Percentiles rank a stretch among this genome's conserved stretches.
Evolutionary conservation across 2,888 invertebrate species (phyloP).

Genomic region (Ormyrus thymus): DNA sequence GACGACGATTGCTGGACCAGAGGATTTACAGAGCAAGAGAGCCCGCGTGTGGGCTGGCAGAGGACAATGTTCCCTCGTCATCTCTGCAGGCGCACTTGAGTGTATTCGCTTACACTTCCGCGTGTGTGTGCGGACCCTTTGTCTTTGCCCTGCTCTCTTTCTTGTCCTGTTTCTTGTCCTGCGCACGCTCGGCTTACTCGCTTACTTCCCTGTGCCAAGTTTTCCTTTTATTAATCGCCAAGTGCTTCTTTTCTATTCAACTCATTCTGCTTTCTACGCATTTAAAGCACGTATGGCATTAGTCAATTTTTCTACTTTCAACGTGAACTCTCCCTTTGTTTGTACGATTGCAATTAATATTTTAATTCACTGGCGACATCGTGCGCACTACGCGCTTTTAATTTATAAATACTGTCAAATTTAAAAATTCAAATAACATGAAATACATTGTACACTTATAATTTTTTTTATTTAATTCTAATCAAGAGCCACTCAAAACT

Average conservation of each 20-base stretch:
- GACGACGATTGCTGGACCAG: no score
- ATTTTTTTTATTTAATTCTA: no score
- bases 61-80: slow-evolving; percentile 44
- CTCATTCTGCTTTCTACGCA: not conserved
- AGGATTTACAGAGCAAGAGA: no score
- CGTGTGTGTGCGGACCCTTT: no score
- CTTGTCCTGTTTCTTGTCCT: not conserved
- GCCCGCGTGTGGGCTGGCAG: slow-evolving; percentile 17
- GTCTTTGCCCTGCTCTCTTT: not conserved
- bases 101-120: not conserved
- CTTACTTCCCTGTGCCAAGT: not conserved
- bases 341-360: slow-evolving; percentile 7
- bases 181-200: not conserved
- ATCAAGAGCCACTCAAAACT: no score
- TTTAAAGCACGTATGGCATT: not conserved
- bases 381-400: no score
- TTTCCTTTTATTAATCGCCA: not conserved
- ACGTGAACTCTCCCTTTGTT: slow-evolving; percentile 13
- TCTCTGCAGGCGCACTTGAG: not conserved
- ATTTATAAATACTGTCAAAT: no score
- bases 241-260: not conserved
- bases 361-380: no score
- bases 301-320: not conserved
- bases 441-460: no score
- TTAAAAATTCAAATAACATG: no score